Percentiles rank a stretch among this genome's conserved stretches.
These are phyloP conservation scores for Volucella inanis DNA, from an alignment of 2,888 invertebrate genomes.

Conservation along the genomic window DNA sequence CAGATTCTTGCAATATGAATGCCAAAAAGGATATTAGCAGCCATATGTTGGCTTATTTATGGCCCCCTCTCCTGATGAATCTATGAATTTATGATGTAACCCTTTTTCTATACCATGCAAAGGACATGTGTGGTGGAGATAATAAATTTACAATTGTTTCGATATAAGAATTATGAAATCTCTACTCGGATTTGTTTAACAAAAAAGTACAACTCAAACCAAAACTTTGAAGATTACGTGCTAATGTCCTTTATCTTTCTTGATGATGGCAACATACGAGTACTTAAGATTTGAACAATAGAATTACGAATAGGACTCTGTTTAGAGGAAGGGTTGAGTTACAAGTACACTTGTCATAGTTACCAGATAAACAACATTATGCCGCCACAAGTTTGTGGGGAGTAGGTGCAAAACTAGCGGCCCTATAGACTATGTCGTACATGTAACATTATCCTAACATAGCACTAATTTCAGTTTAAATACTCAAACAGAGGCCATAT, in stretches of 20 bases:
- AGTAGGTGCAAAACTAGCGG: neutral
- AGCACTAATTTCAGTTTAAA: constrained; percentile 52
- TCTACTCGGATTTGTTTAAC: constrained; percentile 12
- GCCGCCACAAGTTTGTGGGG: neutral
- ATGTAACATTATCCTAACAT: constrained; percentile 47
- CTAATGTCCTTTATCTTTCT: no score
- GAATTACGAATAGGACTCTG: neutral
- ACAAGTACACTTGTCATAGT: constrained; percentile 55
- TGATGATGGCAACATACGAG: no score
- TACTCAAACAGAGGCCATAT: constrained; percentile 34
- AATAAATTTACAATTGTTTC: constrained; percentile 58
- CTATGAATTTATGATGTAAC: constrained; percentile 45
- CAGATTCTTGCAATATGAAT: constrained; percentile 35
- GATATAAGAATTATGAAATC: constrained; percentile 51
- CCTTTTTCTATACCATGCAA: constrained; percentile 26
- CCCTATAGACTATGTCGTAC: constrained; percentile 28
- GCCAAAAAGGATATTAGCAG: constrained; percentile 61
- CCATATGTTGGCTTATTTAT: constrained; percentile 69
- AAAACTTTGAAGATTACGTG: no score
- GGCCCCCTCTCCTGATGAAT: constrained; percentile 2
- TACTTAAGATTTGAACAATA: neutral
- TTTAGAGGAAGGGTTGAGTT: neutral
- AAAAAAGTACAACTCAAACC: no score
- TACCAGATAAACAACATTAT: constrained; percentile 61
- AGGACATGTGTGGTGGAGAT: constrained; percentile 19